These are phyloP conservation scores for Clarias batrachus DNA, from an alignment of 2,113 vertebrate genomes.

Conservation along the genomic window DNA sequence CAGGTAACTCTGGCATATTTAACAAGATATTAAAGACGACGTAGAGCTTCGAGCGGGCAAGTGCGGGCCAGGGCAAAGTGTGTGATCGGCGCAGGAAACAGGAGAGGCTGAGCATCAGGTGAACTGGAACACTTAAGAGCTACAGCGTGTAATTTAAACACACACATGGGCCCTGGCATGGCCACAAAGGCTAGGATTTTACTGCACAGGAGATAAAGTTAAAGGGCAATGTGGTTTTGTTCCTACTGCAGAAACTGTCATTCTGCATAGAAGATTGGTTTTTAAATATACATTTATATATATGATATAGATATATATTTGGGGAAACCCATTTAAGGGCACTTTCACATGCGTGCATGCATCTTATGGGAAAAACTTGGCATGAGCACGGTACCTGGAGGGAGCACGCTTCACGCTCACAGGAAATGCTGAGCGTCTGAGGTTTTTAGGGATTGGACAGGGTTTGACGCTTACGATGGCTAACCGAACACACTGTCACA, in stretches of 20 bases:
- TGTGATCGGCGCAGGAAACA: conserved; percentile 31
- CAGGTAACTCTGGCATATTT: conserved; percentile 47
- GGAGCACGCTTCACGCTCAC: neutral
- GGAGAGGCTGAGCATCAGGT: conserved; percentile 47
- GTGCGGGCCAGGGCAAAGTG: conserved; percentile 16
- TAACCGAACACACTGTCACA: no score
- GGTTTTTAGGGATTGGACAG: neutral
- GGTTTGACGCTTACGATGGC: neutral
- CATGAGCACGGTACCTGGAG: neutral
- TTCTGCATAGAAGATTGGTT: conserved; percentile 1
- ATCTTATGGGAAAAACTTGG: conserved; percentile 13
- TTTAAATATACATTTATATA: no score
- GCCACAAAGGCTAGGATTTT: conserved; percentile 46
- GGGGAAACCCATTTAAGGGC: neutral
- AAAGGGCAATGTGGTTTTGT: conserved; percentile 44
- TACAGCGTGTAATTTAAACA: conserved; percentile 44
- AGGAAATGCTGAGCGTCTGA: neutral
- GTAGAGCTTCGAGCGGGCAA: conserved; percentile 17
- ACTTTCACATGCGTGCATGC: neutral
- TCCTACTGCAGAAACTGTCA: conserved; percentile 28
- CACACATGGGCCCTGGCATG: conserved; percentile 41
- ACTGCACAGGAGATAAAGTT: conserved; percentile 36
- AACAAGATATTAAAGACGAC: conserved; percentile 45
- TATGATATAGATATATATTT: no score
- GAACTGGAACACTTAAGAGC: conserved; percentile 46